Percentiles rank a stretch among this genome's conserved stretches.
phyloP scores from a whole-genome alignment of 2,888 invertebrate species.

The Netelia virgata region DNA sequence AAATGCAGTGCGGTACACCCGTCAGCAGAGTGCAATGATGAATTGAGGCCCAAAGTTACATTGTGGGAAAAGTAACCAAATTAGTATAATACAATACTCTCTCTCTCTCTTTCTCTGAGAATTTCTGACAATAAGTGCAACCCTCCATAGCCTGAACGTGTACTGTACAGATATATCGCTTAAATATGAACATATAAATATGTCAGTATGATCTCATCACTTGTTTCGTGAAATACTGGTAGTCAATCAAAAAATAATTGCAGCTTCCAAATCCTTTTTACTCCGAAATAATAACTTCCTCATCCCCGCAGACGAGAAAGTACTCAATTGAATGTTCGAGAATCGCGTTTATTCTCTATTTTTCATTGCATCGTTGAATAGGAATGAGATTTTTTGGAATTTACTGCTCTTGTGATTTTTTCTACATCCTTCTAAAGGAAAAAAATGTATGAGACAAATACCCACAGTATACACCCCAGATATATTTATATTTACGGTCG shows the following conservation, averaged over 20 bases:
- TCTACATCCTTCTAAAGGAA: not conserved
- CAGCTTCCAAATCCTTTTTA: not conserved
- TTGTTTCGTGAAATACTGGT: not conserved
- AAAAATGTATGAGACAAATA: not conserved
- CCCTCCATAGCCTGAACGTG: not conserved
- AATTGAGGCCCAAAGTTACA: not conserved
- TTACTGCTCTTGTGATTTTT: not conserved
- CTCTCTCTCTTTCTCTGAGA: no score
- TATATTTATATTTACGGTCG: not conserved
- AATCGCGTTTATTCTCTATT: no score
- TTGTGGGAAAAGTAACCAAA: no score
- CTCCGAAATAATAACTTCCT: slow-evolving; percentile 11
- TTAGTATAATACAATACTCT: no score
- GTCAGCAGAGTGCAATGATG: not conserved
- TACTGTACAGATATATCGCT: not conserved
- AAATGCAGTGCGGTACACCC: not conserved
- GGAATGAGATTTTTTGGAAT: not conserved
- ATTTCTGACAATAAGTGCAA: slow-evolving; percentile 5
- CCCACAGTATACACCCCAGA: not conserved
- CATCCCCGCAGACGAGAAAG: not conserved
- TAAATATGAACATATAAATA: not conserved
- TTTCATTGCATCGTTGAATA: not conserved
- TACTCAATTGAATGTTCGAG: not conserved
- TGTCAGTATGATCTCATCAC: slow-evolving; percentile 34
- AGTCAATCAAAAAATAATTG: slow-evolving; percentile 31